Conservation (phyloP, 2,797 vertebrate genomes). For the Apogon hyalosoma region DNA sequence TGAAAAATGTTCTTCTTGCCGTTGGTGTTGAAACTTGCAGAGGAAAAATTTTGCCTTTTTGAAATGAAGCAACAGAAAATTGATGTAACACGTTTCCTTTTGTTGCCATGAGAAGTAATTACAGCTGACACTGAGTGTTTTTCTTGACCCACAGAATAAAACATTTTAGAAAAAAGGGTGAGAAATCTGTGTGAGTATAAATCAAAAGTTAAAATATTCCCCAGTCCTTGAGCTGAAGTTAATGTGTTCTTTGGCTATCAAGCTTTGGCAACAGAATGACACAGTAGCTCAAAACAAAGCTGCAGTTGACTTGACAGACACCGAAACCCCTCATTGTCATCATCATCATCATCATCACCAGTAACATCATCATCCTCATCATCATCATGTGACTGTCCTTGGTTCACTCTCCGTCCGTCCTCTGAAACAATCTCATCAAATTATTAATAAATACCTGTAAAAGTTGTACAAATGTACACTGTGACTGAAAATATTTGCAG, state of each 20-base stretch:
- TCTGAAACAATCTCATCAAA: conserved; percentile 71
- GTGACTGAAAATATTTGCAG: conserved; percentile 78
- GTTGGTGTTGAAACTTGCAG: conserved; percentile 55
- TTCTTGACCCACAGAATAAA: conserved; percentile 65
- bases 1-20: conserved; percentile 10
- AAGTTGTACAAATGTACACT: conserved; percentile 84
- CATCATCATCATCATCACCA: not conserved
- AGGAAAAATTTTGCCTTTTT: conserved; percentile 15
- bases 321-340: conserved; percentile 60
- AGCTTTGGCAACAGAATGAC: conserved; percentile 92
- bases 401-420: conserved; percentile 36
- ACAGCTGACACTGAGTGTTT: conserved; percentile 57
- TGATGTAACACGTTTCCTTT: conserved; percentile 44
- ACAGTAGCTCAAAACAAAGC: conserved; percentile 88
- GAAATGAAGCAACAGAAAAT: conserved; percentile 35
- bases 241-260: conserved; percentile 97
- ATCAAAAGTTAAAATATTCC: conserved; percentile 71
- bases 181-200: conserved; percentile 54
- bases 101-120: conserved; percentile 22
- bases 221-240: conserved; percentile 86
- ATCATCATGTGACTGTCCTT: conserved; percentile 53
- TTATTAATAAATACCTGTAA: conserved; percentile 82
- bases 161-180: conserved; percentile 61
- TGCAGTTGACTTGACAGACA: conserved; percentile 82
- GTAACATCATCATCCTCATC: conserved; percentile 21